Evolutionary conservation across 2,888 invertebrate genomes (phyloP).

Genomic region (Rambutsinella grinnellia): DNA sequence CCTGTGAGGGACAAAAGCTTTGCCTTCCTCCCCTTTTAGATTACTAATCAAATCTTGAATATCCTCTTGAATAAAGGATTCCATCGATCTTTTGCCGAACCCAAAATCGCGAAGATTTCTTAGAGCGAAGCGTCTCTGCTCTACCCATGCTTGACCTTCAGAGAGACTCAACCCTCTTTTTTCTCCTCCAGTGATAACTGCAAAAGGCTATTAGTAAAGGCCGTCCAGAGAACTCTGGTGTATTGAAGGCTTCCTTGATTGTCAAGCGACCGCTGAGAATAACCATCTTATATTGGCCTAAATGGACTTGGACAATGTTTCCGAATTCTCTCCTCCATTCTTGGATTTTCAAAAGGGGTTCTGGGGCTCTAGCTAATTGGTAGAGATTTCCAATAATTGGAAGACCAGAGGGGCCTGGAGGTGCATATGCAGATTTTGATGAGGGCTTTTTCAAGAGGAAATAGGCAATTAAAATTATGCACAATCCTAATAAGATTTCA

Average conservation of each 20-base stretch:
- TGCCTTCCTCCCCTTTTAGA: constrained; percentile 12
- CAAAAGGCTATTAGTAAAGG: constrained; percentile 25
- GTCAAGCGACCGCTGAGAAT: constrained; percentile 31
- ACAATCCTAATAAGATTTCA: no score
- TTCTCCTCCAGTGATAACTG: constrained; percentile 12
- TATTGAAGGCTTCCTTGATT: constrained; percentile 48
- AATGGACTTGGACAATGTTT: constrained; percentile 31
- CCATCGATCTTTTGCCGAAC: constrained; percentile 51
- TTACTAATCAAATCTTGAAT: constrained; percentile 16
- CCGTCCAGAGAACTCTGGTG: constrained; percentile 40
- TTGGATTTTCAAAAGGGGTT: constrained; percentile 5
- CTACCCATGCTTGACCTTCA: constrained; percentile 40
- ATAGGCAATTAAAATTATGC: no score
- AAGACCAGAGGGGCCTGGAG: constrained; percentile 19
- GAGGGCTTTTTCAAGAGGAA: no score
- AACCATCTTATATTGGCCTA: constrained; percentile 38
- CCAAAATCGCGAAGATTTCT: constrained; percentile 47
- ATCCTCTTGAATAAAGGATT: constrained; percentile 48
- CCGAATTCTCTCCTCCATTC: constrained; percentile 44
- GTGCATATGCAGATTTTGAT: constrained; percentile 6
- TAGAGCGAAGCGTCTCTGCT: constrained; percentile 49
- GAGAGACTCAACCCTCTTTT: constrained; percentile 22
- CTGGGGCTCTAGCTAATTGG: constrained; percentile 5
- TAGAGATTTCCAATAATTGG: constrained; percentile 44
- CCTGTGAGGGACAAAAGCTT: constrained; percentile 21